Conservation (phyloP, 2,888 invertebrate genomes). For the Hoplodrina blanda region DNA sequence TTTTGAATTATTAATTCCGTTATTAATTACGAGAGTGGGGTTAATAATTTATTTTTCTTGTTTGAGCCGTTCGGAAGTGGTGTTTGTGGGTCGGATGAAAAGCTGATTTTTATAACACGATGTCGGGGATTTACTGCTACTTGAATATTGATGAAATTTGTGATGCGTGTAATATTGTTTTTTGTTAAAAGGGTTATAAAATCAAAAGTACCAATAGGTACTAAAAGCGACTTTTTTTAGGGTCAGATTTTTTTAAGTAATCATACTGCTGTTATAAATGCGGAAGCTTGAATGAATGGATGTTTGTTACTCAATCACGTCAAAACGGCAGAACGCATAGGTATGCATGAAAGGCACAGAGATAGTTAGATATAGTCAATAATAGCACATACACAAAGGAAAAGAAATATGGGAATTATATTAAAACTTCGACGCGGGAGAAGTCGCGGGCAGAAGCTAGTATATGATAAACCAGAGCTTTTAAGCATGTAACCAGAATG, state of each 20-base stretch:
- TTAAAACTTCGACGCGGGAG: too few relatives aligned
- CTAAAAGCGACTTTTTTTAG: neutral
- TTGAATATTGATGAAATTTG: constrained; percentile 22
- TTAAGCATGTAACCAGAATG: neutral
- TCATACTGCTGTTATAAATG: too few relatives aligned
- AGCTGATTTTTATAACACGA: constrained; percentile 21
- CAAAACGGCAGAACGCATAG: too few relatives aligned
- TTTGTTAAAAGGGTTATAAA: neutral
- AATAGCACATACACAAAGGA: too few relatives aligned
- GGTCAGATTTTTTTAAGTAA: neutral
- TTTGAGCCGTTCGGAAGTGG: constrained; percentile 22
- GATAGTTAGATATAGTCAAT: too few relatives aligned
- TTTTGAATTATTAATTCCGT: constrained; percentile 69
- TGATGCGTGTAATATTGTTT: constrained; percentile 3
- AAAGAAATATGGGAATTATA: too few relatives aligned
- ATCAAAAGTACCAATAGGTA: neutral
- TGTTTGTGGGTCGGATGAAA: constrained; percentile 27
- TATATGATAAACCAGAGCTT: neutral
- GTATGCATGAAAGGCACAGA: too few relatives aligned
- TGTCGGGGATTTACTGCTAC: constrained; percentile 7
- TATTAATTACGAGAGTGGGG: constrained; percentile 62
- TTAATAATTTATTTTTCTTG: constrained; percentile 58
- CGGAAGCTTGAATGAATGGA: too few relatives aligned
- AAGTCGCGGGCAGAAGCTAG: too few relatives aligned
- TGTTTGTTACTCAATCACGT: too few relatives aligned